These are phyloP conservation scores for Eupleurogrammus muticus DNA, from an alignment of 2,797 vertebrate genomes.

Conservation along the genomic window DNA sequence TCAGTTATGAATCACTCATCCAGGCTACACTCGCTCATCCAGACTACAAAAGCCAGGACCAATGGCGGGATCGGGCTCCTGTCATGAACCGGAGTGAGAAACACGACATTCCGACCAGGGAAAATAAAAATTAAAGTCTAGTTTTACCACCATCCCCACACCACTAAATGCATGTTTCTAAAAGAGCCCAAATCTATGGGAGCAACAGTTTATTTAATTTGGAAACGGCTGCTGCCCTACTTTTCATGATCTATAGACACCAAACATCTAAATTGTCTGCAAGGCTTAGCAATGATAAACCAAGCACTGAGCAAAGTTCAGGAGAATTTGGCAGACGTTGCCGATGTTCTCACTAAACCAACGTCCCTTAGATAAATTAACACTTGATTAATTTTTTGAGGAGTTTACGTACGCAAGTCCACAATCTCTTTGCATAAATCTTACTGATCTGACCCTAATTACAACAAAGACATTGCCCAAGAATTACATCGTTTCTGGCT, in stretches of 20 bases:
- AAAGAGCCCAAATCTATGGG: slow-evolving; percentile 70
- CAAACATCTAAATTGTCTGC: slow-evolving; percentile 40
- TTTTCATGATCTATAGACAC: slow-evolving; percentile 56
- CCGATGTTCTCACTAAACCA: slow-evolving; percentile 32
- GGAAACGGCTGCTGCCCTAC: slow-evolving; percentile 66
- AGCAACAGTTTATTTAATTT: slow-evolving; percentile 79
- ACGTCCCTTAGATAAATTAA: slow-evolving; percentile 33
- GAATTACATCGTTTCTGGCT: slow-evolving; percentile 36
- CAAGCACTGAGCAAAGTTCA: slow-evolving; percentile 35
- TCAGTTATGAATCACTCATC: slow-evolving; percentile 63
- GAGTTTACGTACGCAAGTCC: slow-evolving; percentile 34
- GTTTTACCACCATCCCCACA: slow-evolving; percentile 75
- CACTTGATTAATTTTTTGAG: slow-evolving; percentile 32
- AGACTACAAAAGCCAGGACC: slow-evolving; percentile 68
- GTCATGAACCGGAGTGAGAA: slow-evolving; percentile 70
- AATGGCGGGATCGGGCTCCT: slow-evolving; percentile 58
- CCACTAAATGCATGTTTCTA: slow-evolving; percentile 83
- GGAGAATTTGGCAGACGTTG: slow-evolving; percentile 39
- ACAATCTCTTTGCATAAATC: slow-evolving; percentile 42
- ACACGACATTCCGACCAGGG: slow-evolving; percentile 60
- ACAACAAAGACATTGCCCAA: slow-evolving; percentile 41
- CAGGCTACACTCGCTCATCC: slow-evolving; percentile 66
- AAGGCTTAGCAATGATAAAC: slow-evolving; percentile 38
- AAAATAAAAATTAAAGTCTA: slow-evolving; percentile 81
- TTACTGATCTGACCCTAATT: slow-evolving; percentile 48